These are phyloP conservation scores for Clepsis dumicolana DNA, from an alignment of 2,888 invertebrate genomes.

Conservation along the genomic window DNA sequence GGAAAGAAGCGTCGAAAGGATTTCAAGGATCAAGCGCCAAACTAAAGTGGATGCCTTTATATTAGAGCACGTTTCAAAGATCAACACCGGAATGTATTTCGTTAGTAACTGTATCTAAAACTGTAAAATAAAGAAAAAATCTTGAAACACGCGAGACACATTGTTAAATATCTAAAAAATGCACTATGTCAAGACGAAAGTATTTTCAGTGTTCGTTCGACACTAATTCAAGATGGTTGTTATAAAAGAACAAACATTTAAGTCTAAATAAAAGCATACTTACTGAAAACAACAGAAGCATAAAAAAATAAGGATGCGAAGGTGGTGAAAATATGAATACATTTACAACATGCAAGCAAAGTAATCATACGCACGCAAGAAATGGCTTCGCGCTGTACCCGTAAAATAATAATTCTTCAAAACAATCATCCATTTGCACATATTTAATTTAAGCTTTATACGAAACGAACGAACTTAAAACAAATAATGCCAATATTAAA, in stretches of 20 bases:
- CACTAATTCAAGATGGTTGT: no score
- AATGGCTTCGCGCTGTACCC: constrained; percentile 66
- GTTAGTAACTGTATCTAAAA: neutral
- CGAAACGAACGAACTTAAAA: neutral
- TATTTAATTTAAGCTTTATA: constrained; percentile 70
- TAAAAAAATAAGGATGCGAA: constrained; percentile 77
- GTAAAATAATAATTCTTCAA: constrained; percentile 72
- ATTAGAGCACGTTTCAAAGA: constrained; percentile 20
- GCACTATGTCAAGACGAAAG: no score
- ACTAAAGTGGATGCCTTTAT: constrained; percentile 13
- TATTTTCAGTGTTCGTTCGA: no score
- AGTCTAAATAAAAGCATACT: no score
- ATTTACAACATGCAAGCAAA: constrained; percentile 74
- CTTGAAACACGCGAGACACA: no score
- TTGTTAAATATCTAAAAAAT: no score
- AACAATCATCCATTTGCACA: constrained; percentile 80
- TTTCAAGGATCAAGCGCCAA: constrained; percentile 28
- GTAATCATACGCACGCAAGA: constrained; percentile 84
- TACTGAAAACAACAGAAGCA: constrained; percentile 50
- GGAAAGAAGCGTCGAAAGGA: constrained; percentile 21
- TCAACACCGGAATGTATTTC: neutral
- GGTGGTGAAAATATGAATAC: constrained; percentile 84
- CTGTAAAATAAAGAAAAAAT: neutral
- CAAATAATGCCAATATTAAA: no score
- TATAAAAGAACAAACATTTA: no score